Evolutionary conservation across 2,888 invertebrate genomes (phyloP).

Genomic region (Abrostola tripartita): DNA sequence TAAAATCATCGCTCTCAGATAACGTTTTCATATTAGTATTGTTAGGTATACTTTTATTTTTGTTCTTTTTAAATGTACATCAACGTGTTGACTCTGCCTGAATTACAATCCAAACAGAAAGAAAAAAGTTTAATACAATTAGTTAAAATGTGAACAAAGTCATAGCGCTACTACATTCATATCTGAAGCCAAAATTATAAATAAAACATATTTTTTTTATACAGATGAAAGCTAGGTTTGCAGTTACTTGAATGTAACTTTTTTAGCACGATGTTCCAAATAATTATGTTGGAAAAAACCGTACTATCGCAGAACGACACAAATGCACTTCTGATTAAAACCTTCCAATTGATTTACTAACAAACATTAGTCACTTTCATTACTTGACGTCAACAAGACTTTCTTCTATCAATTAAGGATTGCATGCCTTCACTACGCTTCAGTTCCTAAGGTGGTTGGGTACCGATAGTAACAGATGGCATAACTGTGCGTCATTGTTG

Average conservation of each 20-base stretch:
- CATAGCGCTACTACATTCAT: too few relatives aligned
- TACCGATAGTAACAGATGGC: constrained; percentile 27
- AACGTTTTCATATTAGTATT: constrained; percentile 13
- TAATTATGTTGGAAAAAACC: too few relatives aligned
- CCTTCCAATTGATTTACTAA: too few relatives aligned
- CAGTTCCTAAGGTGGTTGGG: constrained; percentile 44
- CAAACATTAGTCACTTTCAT: neutral
- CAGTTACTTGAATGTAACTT: too few relatives aligned
- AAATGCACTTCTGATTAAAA: too few relatives aligned
- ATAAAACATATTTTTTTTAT: too few relatives aligned
- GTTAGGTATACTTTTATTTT: constrained; percentile 17
- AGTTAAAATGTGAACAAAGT: too few relatives aligned
- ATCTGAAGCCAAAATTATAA: too few relatives aligned
- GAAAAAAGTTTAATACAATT: neutral
- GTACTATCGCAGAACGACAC: too few relatives aligned
- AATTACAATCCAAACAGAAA: neutral
- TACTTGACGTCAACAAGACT: neutral
- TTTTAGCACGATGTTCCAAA: too few relatives aligned
- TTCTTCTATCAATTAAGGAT: neutral
- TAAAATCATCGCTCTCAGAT: constrained; percentile 11
- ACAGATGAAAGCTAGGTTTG: too few relatives aligned
- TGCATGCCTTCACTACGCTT: neutral
- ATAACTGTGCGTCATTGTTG: constrained; percentile 62
- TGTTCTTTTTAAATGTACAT: neutral
- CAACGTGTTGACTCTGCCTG: constrained; percentile 25